Evolutionary conservation across 2,797 vertebrate species (phyloP).

Genomic region (Sebastes ruberrimus): DNA sequence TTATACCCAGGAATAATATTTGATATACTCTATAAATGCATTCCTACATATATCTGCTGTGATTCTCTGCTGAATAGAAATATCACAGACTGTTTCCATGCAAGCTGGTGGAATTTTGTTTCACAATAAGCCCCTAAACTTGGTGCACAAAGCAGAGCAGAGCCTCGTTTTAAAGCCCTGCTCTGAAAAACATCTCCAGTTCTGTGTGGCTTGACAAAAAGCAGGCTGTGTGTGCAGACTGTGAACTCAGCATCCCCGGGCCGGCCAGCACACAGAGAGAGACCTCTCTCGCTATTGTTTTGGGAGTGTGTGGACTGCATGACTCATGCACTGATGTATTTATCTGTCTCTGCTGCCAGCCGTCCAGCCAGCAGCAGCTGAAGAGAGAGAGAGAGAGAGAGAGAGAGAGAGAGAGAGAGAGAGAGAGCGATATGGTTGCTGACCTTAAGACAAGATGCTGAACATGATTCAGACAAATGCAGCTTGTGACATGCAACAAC

Average conservation of each 20-base stretch:
- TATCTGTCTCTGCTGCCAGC: conserved; percentile 70
- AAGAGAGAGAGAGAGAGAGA: not conserved
- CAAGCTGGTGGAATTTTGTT: conserved; percentile 15
- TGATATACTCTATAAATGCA: conserved; percentile 2
- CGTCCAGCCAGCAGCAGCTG: conserved; percentile 23
- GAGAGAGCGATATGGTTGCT: conserved; percentile 11
- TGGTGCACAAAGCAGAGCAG: conserved; percentile 34
- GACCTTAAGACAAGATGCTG: conserved; percentile 35
- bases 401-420: no score
- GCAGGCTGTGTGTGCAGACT: conserved; percentile 64
- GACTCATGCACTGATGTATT: conserved; percentile 80
- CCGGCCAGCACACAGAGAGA: conserved; percentile 54
- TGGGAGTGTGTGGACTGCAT: conserved; percentile 76
- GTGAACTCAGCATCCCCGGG: conserved; percentile 78
- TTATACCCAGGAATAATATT: conserved; percentile 18
- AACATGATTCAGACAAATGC: not conserved
- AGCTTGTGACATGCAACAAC: not conserved
- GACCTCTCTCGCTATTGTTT: conserved; percentile 84
- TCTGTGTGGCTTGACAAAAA: conserved; percentile 67
- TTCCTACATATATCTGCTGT: not conserved
- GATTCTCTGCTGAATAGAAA: not conserved
- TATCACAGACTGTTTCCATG: conserved; percentile 22
- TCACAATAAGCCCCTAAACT: conserved; percentile 15
- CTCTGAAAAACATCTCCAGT: conserved; percentile 69
- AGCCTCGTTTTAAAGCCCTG: conserved; percentile 34